Conservation (phyloP, 2,797 vertebrate genomes). For the Merluccius polli region DNA sequence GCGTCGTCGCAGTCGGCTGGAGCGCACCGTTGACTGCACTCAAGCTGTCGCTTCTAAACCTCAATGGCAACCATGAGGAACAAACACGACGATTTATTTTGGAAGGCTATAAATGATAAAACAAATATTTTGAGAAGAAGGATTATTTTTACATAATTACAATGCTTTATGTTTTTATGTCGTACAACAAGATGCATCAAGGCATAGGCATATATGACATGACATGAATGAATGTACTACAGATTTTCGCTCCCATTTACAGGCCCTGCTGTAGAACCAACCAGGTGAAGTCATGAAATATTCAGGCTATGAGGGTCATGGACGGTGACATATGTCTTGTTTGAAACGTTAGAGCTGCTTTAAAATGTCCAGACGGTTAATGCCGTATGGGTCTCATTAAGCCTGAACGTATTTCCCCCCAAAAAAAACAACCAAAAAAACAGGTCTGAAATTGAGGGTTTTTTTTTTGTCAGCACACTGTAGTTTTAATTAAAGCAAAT, state of each 20-base stretch:
- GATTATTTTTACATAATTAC: slow-evolving; percentile 42
- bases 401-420: slow-evolving; percentile 70
- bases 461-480: slow-evolving; percentile 65
- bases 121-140: not conserved
- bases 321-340: slow-evolving; percentile 69
- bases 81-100: slow-evolving; percentile 44
- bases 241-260: slow-evolving; percentile 19
- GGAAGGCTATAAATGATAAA: slow-evolving; percentile 35
- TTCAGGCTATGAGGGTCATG: slow-evolving; percentile 52
- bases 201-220: not conserved
- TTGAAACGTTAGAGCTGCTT: slow-evolving; percentile 66
- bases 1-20: slow-evolving; percentile 65
- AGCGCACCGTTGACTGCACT: slow-evolving; percentile 52
- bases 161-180: slow-evolving; percentile 37
- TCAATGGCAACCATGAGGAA: slow-evolving; percentile 51
- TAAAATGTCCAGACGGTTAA: slow-evolving; percentile 74
- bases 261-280: slow-evolving; percentile 36
- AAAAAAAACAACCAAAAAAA: too few species aligned
- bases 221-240: slow-evolving; percentile 8
- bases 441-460: slow-evolving; percentile 72
- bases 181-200: not conserved
- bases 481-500: slow-evolving; percentile 83
- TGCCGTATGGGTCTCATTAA: slow-evolving; percentile 77
- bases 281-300: slow-evolving; percentile 65
- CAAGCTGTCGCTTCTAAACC: slow-evolving; percentile 48